Conservation (phyloP, 2,888 invertebrate genomes). For the Colletes collaris region DNA sequence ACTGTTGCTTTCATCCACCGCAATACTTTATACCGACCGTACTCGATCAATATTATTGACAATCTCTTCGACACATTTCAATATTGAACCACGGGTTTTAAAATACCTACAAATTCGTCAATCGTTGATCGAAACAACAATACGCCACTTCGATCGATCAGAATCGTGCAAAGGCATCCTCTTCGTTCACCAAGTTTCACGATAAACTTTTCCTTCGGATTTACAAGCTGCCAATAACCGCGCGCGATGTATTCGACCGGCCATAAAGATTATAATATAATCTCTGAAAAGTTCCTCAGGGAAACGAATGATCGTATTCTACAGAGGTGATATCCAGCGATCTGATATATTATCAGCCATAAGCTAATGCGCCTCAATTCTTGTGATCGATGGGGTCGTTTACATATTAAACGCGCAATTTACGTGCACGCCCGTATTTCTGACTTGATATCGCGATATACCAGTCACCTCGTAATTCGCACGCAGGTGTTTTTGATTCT, state of each 20-base stretch:
- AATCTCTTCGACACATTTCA: too few species aligned
- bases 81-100: too few species aligned
- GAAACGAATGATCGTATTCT: conserved; percentile 24
- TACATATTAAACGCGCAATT: conserved; percentile 58
- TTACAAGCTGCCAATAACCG: conserved; percentile 36
- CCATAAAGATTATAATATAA: conserved; percentile 11
- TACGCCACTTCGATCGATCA: too few species aligned
- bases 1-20: too few species aligned
- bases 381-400: conserved; percentile 60
- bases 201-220: conserved; percentile 11
- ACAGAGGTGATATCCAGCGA: conserved; percentile 27
- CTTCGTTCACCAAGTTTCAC: too few species aligned
- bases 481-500: conserved; percentile 66
- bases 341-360: conserved; percentile 48
- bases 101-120: too few species aligned
- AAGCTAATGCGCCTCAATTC: conserved; percentile 35
- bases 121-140: too few species aligned
- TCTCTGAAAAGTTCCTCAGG: conserved; percentile 17
- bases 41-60: too few species aligned
- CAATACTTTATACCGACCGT: too few species aligned
- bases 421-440: conserved; percentile 53
- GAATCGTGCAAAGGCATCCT: too few species aligned
- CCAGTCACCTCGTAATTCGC: conserved; percentile 60
- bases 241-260: conserved; percentile 11
- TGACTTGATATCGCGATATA: conserved; percentile 56